Conservation (phyloP, 2,888 invertebrate species). For the Caenorhabditis auriculariae region DNA sequence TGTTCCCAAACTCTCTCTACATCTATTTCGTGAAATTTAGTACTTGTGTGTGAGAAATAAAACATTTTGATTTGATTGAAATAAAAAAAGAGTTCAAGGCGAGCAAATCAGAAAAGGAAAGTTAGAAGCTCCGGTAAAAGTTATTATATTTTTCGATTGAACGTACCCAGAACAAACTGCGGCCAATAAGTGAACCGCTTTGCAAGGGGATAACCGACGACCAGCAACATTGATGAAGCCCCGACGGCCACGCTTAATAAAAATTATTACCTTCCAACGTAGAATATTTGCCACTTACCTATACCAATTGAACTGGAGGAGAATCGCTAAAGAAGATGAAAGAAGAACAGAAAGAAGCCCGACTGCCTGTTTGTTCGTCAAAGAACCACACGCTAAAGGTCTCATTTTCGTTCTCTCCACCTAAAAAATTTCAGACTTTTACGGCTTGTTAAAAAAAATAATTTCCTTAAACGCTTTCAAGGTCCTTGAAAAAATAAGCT, state of each 20-base stretch:
- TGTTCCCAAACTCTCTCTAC: too few relatives aligned
- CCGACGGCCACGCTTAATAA: slow-evolving; percentile 67
- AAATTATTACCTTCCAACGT: slow-evolving; percentile 1
- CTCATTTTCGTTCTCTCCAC: slow-evolving; percentile 82
- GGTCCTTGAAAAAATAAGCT: too few relatives aligned
- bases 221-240: slow-evolving; percentile 72
- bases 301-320: slow-evolving; percentile 89
- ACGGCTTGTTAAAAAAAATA: too few relatives aligned
- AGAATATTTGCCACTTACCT: slow-evolving; percentile 61
- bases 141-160: neutral
- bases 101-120: neutral
- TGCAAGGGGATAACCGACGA: slow-evolving; percentile 87
- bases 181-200: slow-evolving; percentile 95
- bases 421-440: too few relatives aligned
- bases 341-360: slow-evolving; percentile 82
- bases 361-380: slow-evolving; percentile 77
- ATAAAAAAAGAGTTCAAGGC: neutral
- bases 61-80: neutral
- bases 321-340: slow-evolving; percentile 77
- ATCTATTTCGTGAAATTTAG: neutral
- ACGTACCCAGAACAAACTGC: slow-evolving; percentile 75
- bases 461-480: too few relatives aligned
- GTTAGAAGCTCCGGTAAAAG: neutral
- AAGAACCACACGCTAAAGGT: slow-evolving; percentile 81
- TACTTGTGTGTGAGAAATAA: neutral